phyloP scores from a whole-genome alignment of 2,113 vertebrate species.

The Crotalus tigris region DNA sequence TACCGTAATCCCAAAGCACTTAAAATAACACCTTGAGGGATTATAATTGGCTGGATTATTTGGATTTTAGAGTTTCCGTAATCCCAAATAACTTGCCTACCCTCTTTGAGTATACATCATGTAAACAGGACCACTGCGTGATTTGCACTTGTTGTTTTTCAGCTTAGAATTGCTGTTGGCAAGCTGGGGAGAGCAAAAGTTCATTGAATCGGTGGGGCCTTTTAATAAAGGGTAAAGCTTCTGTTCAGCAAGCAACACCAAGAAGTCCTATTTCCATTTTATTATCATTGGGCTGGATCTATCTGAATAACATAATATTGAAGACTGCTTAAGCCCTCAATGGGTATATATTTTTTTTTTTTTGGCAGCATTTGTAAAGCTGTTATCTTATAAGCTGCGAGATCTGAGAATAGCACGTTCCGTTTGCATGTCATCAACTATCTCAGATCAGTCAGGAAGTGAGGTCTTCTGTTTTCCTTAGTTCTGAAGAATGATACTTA shows the following conservation, averaged over 20 bases:
- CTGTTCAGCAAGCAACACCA: not conserved
- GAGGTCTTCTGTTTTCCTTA: not conserved
- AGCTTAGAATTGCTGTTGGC: not conserved
- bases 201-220: not conserved
- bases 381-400: not conserved
- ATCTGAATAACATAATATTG: not conserved
- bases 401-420: not conserved
- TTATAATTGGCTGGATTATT: not conserved
- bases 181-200: not conserved
- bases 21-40: not conserved
- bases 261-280: not conserved
- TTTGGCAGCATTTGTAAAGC: not conserved
- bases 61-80: not conserved
- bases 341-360: not conserved
- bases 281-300: not conserved
- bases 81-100: not conserved
- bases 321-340: not conserved
- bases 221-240: not conserved
- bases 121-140: not conserved
- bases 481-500: not conserved
- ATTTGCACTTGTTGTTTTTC: not conserved
- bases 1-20: not conserved
- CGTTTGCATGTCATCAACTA: not conserved
- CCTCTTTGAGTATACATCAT: not conserved
- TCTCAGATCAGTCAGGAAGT: not conserved